Evolutionary conservation across 2,888 invertebrate genomes (phyloP), one percentile per base, ranked within the genome.

Genomic region (Monopis laevigella): DNA sequence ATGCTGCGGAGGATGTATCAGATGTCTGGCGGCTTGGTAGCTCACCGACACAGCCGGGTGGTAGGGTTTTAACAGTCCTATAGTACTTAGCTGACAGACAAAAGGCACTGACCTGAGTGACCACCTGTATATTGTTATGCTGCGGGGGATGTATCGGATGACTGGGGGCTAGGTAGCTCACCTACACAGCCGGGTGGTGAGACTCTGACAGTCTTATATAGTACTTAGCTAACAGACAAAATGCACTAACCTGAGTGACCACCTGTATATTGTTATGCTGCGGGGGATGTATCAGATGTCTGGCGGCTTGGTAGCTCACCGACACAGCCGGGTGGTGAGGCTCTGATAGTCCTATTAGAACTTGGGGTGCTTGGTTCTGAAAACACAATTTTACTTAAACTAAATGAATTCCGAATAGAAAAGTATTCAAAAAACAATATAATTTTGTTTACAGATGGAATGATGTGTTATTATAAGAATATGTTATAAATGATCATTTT

Each of bases 211-310:
- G n/a, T n/a, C n/a, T n/a, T n/a, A n/a, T n/a, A n/a, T n/a, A n/a
- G n/a, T n/a, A n/a, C n/a, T n/a, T n/a, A n/a, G n/a, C n/a, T n/a
- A n/a, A n/a, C n/a, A n/a, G n/a, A n/a, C n/a, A n/a, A n/a, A n/a
- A n/a, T n/a, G n/a, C n/a, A n/a, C n/a, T n/a, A 35, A 65, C 66
- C 2, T 67, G 64, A 34, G 45, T 43, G 29, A 19, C 17, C 48
- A 74, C 77, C 71, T 77, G 78, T 63, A 77, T 71, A 18, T 58
- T 60, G 46, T 54, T 58, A 45, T 77, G 77, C 44, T 66, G 74
- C 11, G 16, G 30, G 6, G 64, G 62, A 42, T 75, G 77, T 46
- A 75, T 67, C 43, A 68, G 50, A 27, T 1, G 74, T 55, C 29
- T 36, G 36, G 34, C 65, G 65, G 52, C 66, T 69, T 34, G 73